phyloP scores from a whole-genome alignment of 2,797 vertebrate species.

The Phataginus tricuspis region DNA sequence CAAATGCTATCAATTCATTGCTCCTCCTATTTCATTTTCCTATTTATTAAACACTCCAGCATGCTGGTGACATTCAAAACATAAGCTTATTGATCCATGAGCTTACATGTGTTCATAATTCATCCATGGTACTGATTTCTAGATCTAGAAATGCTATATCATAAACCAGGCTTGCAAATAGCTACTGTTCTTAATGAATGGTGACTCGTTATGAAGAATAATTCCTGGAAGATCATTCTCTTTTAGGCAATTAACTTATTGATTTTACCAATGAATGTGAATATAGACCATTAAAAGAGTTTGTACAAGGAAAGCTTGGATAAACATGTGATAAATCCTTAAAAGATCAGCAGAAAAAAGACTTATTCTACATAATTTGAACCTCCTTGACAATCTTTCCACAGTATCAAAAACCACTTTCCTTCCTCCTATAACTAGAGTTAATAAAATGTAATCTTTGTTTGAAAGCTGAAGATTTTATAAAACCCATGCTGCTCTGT shows the following conservation, averaged over 20 bases:
- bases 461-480: neutral
- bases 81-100: constrained; percentile 64
- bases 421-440: neutral
- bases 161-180: constrained; percentile 53
- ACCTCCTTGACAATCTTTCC: neutral
- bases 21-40: constrained; percentile 61
- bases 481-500: neutral
- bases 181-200: constrained; percentile 66
- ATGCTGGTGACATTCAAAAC: constrained; percentile 61
- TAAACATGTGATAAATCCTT: constrained; percentile 18
- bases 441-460: constrained; percentile 17
- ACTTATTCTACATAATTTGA: constrained; percentile 3
- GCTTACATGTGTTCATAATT: constrained; percentile 63
- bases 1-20: constrained; percentile 50
- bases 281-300: constrained; percentile 40
- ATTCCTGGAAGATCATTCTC: constrained; percentile 61
- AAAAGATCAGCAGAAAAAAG: neutral
- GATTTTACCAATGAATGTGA: constrained; percentile 66
- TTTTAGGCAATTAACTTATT: constrained; percentile 71
- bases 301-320: constrained; percentile 9
- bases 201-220: constrained; percentile 65
- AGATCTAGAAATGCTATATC: constrained; percentile 58
- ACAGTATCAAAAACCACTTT: neutral
- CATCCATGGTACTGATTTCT: constrained; percentile 41
- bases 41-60: constrained; percentile 59